Conservation (phyloP, 2,888 invertebrate species). For the Callimorpha dominula region DNA sequence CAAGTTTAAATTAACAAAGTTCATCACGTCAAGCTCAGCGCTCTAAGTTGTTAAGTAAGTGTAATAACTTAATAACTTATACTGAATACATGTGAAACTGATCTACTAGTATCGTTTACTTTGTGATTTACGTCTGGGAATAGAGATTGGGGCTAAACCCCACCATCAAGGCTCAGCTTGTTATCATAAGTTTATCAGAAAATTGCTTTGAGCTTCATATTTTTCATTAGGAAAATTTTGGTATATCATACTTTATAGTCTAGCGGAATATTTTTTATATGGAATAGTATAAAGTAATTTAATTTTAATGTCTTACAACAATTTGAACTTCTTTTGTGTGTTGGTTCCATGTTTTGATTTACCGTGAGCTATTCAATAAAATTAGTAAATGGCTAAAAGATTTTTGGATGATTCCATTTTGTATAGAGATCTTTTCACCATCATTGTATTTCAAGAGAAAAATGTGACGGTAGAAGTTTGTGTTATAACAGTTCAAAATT, state of each 20-base stretch:
- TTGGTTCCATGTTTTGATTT: no score
- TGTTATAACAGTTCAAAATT: no score
- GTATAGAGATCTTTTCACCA: no score
- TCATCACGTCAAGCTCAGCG: slow-evolving; percentile 28
- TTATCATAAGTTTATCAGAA: slow-evolving; percentile 4
- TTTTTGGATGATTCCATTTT: no score
- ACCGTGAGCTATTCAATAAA: no score
- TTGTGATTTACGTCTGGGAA: background rate
- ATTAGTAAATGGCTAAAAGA: no score
- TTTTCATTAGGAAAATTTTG: background rate
- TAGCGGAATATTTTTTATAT: background rate
- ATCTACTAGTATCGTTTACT: slow-evolving; percentile 25
- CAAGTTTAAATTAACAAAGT: slow-evolving; percentile 45
- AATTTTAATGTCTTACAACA: no score
- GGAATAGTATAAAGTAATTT: no score
- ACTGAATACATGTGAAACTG: slow-evolving; percentile 19
- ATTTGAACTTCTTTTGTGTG: no score
- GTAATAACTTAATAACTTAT: background rate
- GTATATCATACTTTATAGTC: background rate
- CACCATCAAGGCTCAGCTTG: background rate
- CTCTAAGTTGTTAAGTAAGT: slow-evolving; percentile 31
- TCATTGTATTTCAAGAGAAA: no score
- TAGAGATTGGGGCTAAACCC: background rate
- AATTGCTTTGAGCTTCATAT: slow-evolving; percentile 2
- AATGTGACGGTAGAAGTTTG: no score